phyloP scores from a whole-genome alignment of 1,140 invertebrate species.

The Chironomus striatipennis region DNA sequence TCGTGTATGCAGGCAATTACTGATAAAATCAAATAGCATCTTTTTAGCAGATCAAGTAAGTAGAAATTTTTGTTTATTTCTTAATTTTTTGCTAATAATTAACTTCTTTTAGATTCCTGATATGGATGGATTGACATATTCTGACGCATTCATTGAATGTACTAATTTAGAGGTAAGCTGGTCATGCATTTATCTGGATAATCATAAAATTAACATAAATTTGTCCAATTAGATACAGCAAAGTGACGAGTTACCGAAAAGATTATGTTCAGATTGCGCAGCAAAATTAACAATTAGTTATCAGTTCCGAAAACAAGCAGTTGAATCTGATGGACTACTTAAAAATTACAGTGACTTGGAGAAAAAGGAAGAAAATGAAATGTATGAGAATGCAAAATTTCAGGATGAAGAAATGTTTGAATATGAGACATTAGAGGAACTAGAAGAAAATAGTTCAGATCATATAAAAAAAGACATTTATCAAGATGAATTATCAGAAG shows the following conservation, averaged over 20 bases:
- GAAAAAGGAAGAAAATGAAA: conserved; percentile 5
- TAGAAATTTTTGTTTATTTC: background rate
- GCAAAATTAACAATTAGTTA: conserved; percentile 11
- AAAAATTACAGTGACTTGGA: background rate
- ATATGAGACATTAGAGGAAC: background rate
- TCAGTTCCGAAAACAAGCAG: background rate
- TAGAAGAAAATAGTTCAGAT: background rate
- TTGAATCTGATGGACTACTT: background rate
- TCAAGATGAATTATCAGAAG: background rate
- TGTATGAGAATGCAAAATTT: background rate
- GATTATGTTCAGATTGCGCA: conserved; percentile 1
- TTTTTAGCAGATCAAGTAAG: background rate
- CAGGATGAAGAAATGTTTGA: conserved; percentile 4
- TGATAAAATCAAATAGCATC: conserved; percentile 2
- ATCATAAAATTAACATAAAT: background rate
- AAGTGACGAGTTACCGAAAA: background rate
- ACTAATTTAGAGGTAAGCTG: background rate
- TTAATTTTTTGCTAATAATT: background rate
- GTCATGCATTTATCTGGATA: background rate
- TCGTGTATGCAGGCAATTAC: background rate
- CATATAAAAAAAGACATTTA: background rate
- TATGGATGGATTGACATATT: background rate
- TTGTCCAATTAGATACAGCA: background rate
- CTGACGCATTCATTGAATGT: background rate
- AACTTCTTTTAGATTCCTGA: background rate